Base-by-base conservation (phyloP, 2,888 invertebrate genomes). In the Vanessa cardui region DNA sequence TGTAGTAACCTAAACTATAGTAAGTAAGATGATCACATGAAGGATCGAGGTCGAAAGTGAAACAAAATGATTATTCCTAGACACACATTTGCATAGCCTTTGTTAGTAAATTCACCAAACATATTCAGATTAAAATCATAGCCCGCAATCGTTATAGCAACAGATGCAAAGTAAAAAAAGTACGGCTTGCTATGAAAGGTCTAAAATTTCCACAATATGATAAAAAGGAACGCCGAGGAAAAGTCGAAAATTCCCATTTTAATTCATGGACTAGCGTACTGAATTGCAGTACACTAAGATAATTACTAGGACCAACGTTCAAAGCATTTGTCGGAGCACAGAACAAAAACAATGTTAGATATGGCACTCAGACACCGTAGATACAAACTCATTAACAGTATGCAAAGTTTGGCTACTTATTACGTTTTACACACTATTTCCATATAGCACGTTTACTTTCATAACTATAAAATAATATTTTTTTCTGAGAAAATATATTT, bases 261-360 rank as follows among this genome's bases (percentile, higher is more conserved):
- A 62, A 59, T 62, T 66, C 59, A 54, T 44, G 47, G 39, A 21
- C 33, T 46, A 26, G 31, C 45, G 52, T 58, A 26, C 50, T 50
- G 47, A 69, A 63, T 60, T 62, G 59, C 47, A 58, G 69, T 54
- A 63, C 60, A 52, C 59, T 66, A 63, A 61, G 66, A 60, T 64
- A 66, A 69, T 69, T 66, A 66, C 66, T 66, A 66, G 62, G 50
- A 58, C 59, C 56, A 64, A 45, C 46, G 63, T 58, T 63, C 61
- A 64, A 66, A 64, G 63, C 56, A 64, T 61, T 70, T 60, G 26
- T 33, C 44, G 21, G 52, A 20, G 31, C 16, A 60, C 33, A 60
- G 65, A 20, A 47, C 45, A 60, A 7, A 54, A 26, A 26, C 21
- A 8, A 54, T 31, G 12, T 54, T 54, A 54, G 54, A 54, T n/a